These are phyloP conservation scores for Cladopsammia gracilis DNA, from an alignment of 64 coral and sea anemone genomes.

Conservation along the genomic window DNA sequence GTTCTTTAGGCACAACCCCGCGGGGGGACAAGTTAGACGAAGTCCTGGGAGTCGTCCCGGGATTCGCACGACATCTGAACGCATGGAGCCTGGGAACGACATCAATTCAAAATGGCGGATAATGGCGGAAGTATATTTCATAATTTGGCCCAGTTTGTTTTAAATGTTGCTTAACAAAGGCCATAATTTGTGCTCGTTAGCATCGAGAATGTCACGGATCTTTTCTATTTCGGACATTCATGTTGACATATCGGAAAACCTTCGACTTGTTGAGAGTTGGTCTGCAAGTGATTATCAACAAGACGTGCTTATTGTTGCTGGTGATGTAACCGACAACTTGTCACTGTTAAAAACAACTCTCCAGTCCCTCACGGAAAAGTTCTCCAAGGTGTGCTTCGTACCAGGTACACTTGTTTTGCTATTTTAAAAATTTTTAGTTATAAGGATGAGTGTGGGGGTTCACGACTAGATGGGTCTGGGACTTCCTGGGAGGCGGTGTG, in stretches of 20 bases:
- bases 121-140: not conserved
- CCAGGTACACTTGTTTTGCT: constrained; percentile 57
- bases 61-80: not conserved
- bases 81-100: not conserved
- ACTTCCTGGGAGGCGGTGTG: no score
- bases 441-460: no score
- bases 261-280: constrained; percentile 61
- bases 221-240: constrained; percentile 92
- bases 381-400: constrained; percentile 80
- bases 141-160: not conserved
- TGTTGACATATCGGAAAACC: constrained; percentile 78
- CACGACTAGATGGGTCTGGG: no score
- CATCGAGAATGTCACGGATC: constrained; percentile 71
- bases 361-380: constrained; percentile 35
- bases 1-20: no score
- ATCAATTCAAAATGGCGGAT: not conserved
- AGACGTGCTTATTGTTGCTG: constrained; percentile 82
- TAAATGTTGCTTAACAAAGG: not conserved
- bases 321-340: constrained; percentile 82
- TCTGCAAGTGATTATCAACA: constrained; percentile 33
- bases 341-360: constrained; percentile 53
- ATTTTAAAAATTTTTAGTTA: not conserved
- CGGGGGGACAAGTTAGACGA: no score
- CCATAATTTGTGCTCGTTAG: not conserved
- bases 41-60: no score